A percentile compares a stretch with the other conserved stretches of the same genome.
phyloP scores from a whole-genome alignment of 2,888 invertebrate genomes.

The Villa cingulata region DNA sequence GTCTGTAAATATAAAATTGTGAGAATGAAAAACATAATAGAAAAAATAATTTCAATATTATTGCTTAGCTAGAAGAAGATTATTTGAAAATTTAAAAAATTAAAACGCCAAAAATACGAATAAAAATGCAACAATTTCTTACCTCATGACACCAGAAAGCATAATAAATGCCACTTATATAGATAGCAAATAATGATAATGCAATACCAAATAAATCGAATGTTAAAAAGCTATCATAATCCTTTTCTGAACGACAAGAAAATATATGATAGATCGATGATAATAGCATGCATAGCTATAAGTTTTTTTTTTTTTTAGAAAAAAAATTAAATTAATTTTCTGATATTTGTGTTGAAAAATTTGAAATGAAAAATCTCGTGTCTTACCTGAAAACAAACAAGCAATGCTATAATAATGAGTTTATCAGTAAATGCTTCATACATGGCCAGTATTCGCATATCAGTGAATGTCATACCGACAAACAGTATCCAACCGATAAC shows the following conservation, averaged over 20 bases:
- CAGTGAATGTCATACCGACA: constrained; percentile 68
- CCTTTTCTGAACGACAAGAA: constrained; percentile 77
- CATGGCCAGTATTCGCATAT: constrained; percentile 62
- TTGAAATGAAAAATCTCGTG: not conserved
- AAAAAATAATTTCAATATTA: no score
- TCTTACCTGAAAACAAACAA: constrained; percentile 76
- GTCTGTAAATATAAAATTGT: constrained; percentile 41
- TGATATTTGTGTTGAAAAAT: not conserved
- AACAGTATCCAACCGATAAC: constrained; percentile 76
- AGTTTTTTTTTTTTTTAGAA: not conserved
- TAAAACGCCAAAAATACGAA: not conserved
- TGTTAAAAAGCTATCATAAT: constrained; percentile 73
- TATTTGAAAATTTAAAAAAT: not conserved
- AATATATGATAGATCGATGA: constrained; percentile 91
- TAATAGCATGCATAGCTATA: constrained; percentile 79
- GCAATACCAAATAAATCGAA: constrained; percentile 91
- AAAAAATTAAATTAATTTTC: not conserved
- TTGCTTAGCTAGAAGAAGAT: no score
- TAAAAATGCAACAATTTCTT: no score
- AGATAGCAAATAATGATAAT: constrained; percentile 81
- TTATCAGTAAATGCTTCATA: constrained; percentile 72
- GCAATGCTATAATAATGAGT: constrained; percentile 65
- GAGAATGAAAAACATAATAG: not conserved
- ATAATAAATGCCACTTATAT: constrained; percentile 90
- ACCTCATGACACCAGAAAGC: constrained; percentile 93